phyloP scores from a whole-genome alignment of 2,797 vertebrate species.

The Lindbergichthys nudifrons region DNA sequence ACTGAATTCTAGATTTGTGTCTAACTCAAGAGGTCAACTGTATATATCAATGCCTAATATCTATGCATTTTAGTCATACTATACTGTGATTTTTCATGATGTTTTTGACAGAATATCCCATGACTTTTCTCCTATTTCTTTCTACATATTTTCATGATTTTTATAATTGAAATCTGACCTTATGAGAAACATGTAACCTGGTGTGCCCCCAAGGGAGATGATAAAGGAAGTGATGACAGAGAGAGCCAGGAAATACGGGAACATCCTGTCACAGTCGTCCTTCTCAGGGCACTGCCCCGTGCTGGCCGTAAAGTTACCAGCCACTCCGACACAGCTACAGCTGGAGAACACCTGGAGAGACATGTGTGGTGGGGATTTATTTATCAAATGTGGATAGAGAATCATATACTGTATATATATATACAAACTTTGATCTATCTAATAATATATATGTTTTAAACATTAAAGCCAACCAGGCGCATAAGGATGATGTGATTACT shows the following conservation, averaged over 20 bases:
- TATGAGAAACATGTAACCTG: conserved; percentile 84
- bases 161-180: conserved; percentile 76
- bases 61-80: not conserved
- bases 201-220: conserved; percentile 79
- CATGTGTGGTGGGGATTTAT: not conserved
- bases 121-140: not conserved
- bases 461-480: not conserved
- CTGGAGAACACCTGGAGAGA: conserved; percentile 88
- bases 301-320: conserved; percentile 82
- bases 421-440: not conserved
- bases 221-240: conserved; percentile 83
- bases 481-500: not conserved
- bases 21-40: too few relatives aligned
- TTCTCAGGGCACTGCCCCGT: conserved; percentile 87
- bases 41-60: too few relatives aligned
- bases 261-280: conserved; percentile 83
- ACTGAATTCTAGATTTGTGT: too few relatives aligned
- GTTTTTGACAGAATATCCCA: not conserved
- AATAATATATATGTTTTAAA: not conserved
- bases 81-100: not conserved
- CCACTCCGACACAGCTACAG: conserved; percentile 87
- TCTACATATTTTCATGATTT: too few relatives aligned
- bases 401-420: too few relatives aligned
- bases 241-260: conserved; percentile 84
- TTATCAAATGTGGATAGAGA: too few relatives aligned